Conservation (phyloP, 1,140 invertebrate genomes). For the Caenorhabditis tropicalis region DNA sequence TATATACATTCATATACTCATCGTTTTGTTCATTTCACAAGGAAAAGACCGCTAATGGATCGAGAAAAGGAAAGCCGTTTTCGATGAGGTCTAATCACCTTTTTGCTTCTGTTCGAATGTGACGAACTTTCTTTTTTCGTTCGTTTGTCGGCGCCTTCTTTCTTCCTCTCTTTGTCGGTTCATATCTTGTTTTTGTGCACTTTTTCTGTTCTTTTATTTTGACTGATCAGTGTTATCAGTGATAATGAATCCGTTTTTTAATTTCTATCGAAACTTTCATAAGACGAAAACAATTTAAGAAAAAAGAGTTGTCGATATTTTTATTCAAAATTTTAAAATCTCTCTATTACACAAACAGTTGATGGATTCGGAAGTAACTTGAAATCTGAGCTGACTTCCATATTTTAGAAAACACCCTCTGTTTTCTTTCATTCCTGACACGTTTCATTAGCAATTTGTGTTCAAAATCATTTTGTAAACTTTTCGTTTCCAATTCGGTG, state of each 20-base stretch:
- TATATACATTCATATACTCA: neutral
- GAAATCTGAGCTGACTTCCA: no score
- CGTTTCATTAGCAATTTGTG: no score
- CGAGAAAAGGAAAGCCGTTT: slow-evolving; percentile 35
- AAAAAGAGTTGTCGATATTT: no score
- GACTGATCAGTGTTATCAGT: neutral
- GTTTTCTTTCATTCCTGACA: no score
- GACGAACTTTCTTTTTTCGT: neutral
- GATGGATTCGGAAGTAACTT: no score
- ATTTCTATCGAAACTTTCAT: no score
- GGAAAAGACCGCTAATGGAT: slow-evolving; percentile 31
- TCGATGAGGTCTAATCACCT: slow-evolving; percentile 44
- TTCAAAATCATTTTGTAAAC: neutral
- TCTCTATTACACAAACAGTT: no score
- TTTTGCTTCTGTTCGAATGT: neutral
- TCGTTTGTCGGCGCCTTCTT: neutral
- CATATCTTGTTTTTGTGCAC: neutral
- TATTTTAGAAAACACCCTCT: no score
- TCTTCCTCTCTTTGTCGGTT: neutral
- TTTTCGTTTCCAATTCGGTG: neutral
- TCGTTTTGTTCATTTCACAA: neutral
- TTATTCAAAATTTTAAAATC: no score
- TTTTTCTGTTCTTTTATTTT: neutral
- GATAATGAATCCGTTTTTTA: no score
- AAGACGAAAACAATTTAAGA: no score